These are phyloP conservation scores for Dallia pectoralis DNA, from an alignment of 2,797 vertebrate species.

Conservation along the genomic window DNA sequence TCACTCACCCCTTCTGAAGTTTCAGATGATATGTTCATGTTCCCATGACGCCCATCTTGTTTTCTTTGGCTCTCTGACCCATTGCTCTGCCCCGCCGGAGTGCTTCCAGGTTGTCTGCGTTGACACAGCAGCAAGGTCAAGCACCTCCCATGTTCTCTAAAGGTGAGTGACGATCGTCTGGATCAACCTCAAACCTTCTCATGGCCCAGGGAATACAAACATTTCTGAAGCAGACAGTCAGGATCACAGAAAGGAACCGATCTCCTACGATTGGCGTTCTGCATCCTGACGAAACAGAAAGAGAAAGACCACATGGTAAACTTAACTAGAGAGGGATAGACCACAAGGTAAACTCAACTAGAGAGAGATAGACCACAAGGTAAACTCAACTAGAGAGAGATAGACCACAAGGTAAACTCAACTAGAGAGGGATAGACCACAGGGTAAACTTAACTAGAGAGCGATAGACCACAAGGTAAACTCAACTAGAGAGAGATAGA, in stretches of 20 bases:
- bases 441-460: too few relatives aligned
- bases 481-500: conserved; percentile 15
- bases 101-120: conserved; percentile 40
- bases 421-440: too few relatives aligned
- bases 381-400: conserved; percentile 4
- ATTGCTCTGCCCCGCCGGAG: conserved; percentile 29
- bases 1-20: conserved; percentile 43
- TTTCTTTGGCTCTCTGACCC: conserved; percentile 38
- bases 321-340: background rate
- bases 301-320: background rate
- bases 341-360: too few relatives aligned
- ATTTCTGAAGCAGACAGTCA: conserved; percentile 41
- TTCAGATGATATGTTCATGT: conserved; percentile 69
- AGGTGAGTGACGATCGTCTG: conserved; percentile 9
- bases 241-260: conserved; percentile 34
- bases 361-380: conserved; percentile 17
- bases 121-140: conserved; percentile 36
- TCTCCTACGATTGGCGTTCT: conserved; percentile 8
- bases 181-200: conserved; percentile 41
- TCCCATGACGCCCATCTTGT: conserved; percentile 59
- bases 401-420: too few relatives aligned
- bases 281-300: background rate
- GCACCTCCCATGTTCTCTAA: conserved; percentile 10
- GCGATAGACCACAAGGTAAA: background rate
- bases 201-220: conserved; percentile 33